These are phyloP conservation scores for Mythimna albipuncta DNA, from an alignment of 2,888 invertebrate species.

Conservation along the genomic window DNA sequence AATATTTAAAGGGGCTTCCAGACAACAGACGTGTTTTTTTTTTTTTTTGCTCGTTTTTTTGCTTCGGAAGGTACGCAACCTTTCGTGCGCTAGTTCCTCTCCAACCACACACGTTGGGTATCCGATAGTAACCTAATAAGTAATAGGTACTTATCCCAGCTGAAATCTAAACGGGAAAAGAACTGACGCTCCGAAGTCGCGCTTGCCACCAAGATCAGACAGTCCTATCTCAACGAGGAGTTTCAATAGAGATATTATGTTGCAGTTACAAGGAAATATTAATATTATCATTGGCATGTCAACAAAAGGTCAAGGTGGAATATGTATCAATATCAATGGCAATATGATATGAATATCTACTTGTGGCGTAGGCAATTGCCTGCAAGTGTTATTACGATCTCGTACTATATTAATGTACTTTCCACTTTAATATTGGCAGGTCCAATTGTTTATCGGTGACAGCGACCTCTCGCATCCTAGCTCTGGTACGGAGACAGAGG, in stretches of 20 bases:
- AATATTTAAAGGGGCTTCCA: too few species aligned
- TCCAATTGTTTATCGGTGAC: background rate
- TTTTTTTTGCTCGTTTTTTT: too few species aligned
- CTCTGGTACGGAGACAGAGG: too few species aligned
- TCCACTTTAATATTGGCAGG: background rate
- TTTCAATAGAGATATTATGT: background rate
- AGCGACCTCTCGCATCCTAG: too few species aligned
- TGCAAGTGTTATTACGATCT: background rate
- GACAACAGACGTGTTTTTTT: too few species aligned
- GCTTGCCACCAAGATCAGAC: background rate
- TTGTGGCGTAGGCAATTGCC: slow-evolving; percentile 3
- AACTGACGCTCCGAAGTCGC: background rate
- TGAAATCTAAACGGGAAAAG: background rate
- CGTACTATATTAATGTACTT: background rate
- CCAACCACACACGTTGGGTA: too few species aligned
- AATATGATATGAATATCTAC: slow-evolving; percentile 31
- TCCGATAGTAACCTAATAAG: too few species aligned
- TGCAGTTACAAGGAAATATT: slow-evolving; percentile 24
- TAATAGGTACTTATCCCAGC: background rate
- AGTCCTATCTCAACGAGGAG: background rate
- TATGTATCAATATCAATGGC: slow-evolving; percentile 29
- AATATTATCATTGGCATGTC: slow-evolving; percentile 7
- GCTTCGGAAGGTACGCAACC: too few species aligned
- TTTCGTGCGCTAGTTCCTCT: too few species aligned
- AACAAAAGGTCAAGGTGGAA: slow-evolving; percentile 39